A percentile compares a stretch with the other conserved stretches of the same genome.
Evolutionary conservation across 2,113 vertebrate species (phyloP).

Genomic region (Acanthisitta chloris): DNA sequence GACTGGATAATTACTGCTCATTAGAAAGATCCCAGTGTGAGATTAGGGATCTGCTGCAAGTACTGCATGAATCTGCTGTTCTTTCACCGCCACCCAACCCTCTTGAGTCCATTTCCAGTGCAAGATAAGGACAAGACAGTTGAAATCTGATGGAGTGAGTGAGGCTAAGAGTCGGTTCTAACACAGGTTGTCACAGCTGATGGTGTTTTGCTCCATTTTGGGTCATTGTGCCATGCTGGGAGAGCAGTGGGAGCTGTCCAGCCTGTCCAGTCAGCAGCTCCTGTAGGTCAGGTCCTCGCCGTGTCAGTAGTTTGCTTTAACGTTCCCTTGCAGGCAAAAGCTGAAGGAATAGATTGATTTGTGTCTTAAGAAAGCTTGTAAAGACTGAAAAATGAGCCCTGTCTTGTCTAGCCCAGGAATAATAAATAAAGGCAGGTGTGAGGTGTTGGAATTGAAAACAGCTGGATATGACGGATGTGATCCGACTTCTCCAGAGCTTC

Average conservation of each 20-base stretch:
- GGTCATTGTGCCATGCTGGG: neutral
- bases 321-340: neutral
- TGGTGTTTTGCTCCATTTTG: neutral
- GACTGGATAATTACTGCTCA: neutral
- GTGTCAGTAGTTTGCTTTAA: neutral
- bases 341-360: neutral
- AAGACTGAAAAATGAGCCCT: constrained; percentile 69
- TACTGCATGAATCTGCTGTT: neutral
- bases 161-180: neutral
- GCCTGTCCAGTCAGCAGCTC: no score
- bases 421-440: constrained; percentile 85
- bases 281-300: neutral
- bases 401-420: constrained; percentile 69
- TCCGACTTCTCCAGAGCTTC: constrained; percentile 71
- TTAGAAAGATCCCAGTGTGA: neutral
- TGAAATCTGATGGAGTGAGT: neutral
- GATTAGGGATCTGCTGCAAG: neutral
- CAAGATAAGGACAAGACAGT: neutral
- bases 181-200: no score
- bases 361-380: constrained; percentile 55
- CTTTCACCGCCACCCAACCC: neutral
- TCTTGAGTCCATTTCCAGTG: neutral
- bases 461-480: constrained; percentile 74
- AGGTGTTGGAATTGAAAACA: constrained; percentile 71
- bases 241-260: neutral